Evolutionary conservation across 2,888 invertebrate genomes (phyloP).

Genomic region (Myopa testacea): DNA sequence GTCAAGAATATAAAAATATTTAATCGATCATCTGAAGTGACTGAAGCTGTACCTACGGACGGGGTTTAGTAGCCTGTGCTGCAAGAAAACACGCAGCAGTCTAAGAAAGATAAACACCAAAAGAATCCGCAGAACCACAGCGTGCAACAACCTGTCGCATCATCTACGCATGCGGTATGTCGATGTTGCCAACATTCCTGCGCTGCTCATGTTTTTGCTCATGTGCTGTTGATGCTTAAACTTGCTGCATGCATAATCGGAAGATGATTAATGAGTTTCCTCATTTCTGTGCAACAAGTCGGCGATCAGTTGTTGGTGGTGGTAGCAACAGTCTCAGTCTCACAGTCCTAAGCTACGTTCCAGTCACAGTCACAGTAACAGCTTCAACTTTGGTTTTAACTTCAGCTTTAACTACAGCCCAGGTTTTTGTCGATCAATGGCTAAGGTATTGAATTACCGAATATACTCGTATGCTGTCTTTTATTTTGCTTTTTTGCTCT

Average conservation of each 20-base stretch:
- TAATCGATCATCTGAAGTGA: constrained; percentile 16
- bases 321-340: not conserved
- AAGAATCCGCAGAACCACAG: not conserved
- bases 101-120: not conserved
- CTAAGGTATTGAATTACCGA: too few relatives aligned
- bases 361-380: not conserved
- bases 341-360: not conserved
- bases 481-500: not conserved
- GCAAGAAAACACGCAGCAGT: not conserved
- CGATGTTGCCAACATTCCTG: constrained; percentile 24
- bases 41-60: not conserved
- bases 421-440: too few relatives aligned
- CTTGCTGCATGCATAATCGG: constrained; percentile 45
- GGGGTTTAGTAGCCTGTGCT: not conserved
- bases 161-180: constrained; percentile 2
- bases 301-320: constrained; percentile 43
- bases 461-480: not conserved
- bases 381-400: not conserved
- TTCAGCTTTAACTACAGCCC: not conserved
- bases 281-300: constrained; percentile 63
- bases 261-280: constrained; percentile 67
- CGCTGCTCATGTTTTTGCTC: not conserved
- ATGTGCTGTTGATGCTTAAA: not conserved
- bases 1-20: constrained; percentile 12
- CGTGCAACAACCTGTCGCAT: constrained; percentile 20